Conservation (phyloP, 2,113 vertebrate genomes). For the Chamaea fasciata region DNA sequence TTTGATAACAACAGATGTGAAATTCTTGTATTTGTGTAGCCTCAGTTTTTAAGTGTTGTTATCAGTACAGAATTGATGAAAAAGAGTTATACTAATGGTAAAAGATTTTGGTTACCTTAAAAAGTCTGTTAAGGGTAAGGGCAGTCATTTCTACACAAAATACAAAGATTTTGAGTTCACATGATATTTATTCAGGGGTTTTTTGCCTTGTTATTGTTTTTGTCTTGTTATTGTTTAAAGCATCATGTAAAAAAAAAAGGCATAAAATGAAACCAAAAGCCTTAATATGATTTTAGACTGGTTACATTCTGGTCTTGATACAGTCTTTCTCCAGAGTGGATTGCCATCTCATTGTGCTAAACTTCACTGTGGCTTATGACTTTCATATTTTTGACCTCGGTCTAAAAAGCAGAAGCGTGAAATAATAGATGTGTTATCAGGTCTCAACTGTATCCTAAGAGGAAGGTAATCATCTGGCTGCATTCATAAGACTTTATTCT, state of each 20-base stretch:
- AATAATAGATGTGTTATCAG: background rate
- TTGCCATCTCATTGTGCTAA: background rate
- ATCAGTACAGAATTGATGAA: background rate
- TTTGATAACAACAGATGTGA: background rate
- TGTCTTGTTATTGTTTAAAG: background rate
- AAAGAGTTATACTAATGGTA: background rate
- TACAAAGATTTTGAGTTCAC: background rate
- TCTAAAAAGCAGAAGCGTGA: background rate
- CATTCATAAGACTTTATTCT: background rate
- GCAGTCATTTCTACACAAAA: background rate
- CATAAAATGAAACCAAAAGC: background rate
- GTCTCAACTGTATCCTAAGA: background rate
- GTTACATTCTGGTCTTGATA: background rate
- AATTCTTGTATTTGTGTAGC: background rate
- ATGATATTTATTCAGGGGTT: fast-evolving
- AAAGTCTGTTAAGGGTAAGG: background rate
- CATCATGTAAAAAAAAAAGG: background rate
- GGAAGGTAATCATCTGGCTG: background rate
- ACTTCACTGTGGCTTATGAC: background rate
- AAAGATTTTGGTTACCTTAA: background rate
- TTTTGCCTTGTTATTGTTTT: background rate
- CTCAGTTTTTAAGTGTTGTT: background rate
- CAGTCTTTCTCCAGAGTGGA: background rate
- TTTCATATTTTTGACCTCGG: background rate
- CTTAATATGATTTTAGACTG: background rate